These are phyloP conservation scores for Argynnis bischoffii DNA, from an alignment of 2,888 invertebrate species.

Conservation along the genomic window DNA sequence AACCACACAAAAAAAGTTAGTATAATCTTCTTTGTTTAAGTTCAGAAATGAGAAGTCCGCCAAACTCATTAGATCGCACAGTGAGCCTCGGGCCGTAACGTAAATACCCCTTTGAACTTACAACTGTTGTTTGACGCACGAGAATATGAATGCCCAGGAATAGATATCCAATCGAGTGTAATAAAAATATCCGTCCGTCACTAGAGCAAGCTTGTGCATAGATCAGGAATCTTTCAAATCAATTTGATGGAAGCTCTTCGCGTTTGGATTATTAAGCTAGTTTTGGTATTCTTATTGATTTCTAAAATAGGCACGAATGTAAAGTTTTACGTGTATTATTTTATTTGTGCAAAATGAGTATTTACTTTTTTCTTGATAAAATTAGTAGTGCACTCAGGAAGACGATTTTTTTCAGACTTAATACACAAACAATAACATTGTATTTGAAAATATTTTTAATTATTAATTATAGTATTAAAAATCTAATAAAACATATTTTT, in stretches of 20 bases:
- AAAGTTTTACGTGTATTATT: no score
- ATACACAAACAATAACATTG: no score
- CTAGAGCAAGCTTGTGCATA: not conserved
- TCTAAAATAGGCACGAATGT: no score
- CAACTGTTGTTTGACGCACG: conserved; percentile 54
- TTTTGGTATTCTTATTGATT: no score
- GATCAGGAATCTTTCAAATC: conserved; percentile 5
- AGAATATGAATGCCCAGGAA: conserved; percentile 38
- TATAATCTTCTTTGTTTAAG: conserved; percentile 42
- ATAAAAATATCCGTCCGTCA: conserved; percentile 20
- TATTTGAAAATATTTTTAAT: no score
- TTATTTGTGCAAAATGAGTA: no score
- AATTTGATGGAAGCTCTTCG: conserved; percentile 1
- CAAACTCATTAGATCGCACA: conserved; percentile 57
- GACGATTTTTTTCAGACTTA: no score
- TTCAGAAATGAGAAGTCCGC: conserved; percentile 48
- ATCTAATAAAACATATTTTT: no score
- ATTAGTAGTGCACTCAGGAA: no score
- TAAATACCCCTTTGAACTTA: conserved; percentile 43
- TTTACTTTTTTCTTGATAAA: no score
- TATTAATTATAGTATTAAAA: no score
- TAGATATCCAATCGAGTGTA: conserved; percentile 28
- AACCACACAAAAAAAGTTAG: conserved; percentile 23
- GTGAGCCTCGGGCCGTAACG: conserved; percentile 47
- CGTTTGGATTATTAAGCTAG: not conserved